Conservation (phyloP, 2,113 vertebrate genomes). For the Nannobrachium achirus region DNA sequence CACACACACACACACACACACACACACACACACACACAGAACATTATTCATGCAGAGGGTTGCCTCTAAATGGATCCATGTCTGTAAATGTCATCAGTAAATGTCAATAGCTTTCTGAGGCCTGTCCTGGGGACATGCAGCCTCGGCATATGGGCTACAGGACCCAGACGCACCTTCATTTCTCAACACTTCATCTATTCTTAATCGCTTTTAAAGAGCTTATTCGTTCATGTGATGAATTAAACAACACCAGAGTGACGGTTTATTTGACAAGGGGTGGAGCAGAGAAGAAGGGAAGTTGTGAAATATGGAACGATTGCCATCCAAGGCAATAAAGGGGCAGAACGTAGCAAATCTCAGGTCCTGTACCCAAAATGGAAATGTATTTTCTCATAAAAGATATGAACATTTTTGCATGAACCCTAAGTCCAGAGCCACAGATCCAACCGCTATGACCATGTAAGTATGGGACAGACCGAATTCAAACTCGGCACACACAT, state of each 20-base stretch:
- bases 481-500: too few species aligned
- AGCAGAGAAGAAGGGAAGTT: conserved; percentile 26
- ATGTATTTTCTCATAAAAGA: neutral
- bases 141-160: conserved; percentile 35
- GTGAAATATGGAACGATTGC: conserved; percentile 23
- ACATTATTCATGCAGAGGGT: conserved; percentile 62
- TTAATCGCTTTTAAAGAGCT: conserved; percentile 60
- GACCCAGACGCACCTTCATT: conserved; percentile 43
- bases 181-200: conserved; percentile 62
- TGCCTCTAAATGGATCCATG: conserved; percentile 59
- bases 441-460: too few species aligned
- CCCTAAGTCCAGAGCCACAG: too few species aligned
- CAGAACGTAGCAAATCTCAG: neutral
- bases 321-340: neutral
- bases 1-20: conserved; percentile 14
- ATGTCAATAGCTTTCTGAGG: conserved; percentile 73
- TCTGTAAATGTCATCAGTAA: conserved; percentile 74
- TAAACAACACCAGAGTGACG: conserved; percentile 52
- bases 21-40: conserved; percentile 22
- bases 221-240: conserved; percentile 61
- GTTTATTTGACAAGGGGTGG: conserved; percentile 27
- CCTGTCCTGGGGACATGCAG: conserved; percentile 54
- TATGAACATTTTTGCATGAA: too few species aligned
- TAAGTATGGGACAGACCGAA: too few species aligned
- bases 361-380: neutral